Percentiles rank a stretch among this genome's conserved stretches.
Conservation (phyloP, 2,113 vertebrate species). For the Lophura nycthemera region DNA sequence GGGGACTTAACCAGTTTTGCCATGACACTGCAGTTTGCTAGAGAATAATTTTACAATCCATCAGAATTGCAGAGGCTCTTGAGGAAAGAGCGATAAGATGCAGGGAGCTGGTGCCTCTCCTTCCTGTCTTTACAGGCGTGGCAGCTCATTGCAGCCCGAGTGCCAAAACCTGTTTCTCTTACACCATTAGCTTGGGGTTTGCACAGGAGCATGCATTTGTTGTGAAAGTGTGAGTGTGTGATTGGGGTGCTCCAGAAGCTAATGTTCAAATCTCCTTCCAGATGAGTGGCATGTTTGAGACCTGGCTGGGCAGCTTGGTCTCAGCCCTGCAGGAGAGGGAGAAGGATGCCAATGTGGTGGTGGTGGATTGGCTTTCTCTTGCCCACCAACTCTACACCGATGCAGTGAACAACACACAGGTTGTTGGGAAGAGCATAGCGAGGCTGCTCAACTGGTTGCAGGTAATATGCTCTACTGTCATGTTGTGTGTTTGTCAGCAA, state of each 20-base stretch:
- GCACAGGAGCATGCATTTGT: not conserved
- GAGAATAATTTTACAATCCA: not conserved
- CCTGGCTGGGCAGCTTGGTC: slow-evolving; percentile 89
- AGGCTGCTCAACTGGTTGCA: slow-evolving; percentile 90
- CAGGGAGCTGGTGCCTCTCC: not conserved
- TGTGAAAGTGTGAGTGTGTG: not conserved
- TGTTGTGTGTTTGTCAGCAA: rapidly evolving
- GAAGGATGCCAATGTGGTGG: slow-evolving; percentile 85
- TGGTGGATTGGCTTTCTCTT: slow-evolving; percentile 90
- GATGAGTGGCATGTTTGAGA: slow-evolving; percentile 91
- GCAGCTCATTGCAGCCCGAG: not conserved
- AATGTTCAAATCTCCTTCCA: slow-evolving; percentile 40
- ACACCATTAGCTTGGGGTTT: not conserved
- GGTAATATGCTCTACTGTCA: slow-evolving; percentile 67
- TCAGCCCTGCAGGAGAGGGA: slow-evolving; percentile 86
- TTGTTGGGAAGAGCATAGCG: slow-evolving; percentile 84
- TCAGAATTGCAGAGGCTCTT: not conserved
- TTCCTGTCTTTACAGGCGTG: not conserved
- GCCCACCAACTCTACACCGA: slow-evolving; percentile 91
- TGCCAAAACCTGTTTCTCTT: slow-evolving; percentile 56
- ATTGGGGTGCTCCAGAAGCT: not conserved
- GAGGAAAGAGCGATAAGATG: not conserved
- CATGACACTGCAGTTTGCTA: not conserved
- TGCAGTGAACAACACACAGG: slow-evolving; percentile 86
- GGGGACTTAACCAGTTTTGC: not conserved